A percentile compares a stretch with the other conserved stretches of the same genome.
Evolutionary conservation across 2,888 invertebrate genomes (phyloP).

Genomic region (Phymatocera aterrima): DNA sequence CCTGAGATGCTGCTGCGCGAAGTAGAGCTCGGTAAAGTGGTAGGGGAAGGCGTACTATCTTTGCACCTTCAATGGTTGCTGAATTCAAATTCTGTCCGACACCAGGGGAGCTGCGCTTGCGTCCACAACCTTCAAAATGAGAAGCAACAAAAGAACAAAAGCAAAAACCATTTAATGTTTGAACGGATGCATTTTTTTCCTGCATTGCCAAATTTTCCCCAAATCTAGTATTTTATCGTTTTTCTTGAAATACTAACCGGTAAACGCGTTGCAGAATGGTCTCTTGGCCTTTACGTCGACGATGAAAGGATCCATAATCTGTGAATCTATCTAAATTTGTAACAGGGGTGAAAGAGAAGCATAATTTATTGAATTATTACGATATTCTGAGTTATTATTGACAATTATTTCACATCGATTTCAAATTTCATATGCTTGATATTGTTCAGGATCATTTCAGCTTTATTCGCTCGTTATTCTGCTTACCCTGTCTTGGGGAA

Average conservation of each 20-base stretch:
- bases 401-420: background rate
- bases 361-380: background rate
- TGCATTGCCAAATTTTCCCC: too few species aligned
- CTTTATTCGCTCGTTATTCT: background rate
- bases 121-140: slow-evolving; percentile 63
- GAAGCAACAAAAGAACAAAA: background rate
- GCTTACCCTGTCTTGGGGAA: slow-evolving; percentile 54
- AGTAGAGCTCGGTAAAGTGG: slow-evolving; percentile 62
- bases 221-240: background rate
- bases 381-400: background rate
- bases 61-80: slow-evolving; percentile 37
- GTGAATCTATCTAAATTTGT: slow-evolving; percentile 56
- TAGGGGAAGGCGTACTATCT: slow-evolving; percentile 57
- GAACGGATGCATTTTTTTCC: too few species aligned
- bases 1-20: slow-evolving; percentile 55
- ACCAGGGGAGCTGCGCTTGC: slow-evolving; percentile 59
- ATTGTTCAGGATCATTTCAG: too few species aligned
- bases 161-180: background rate
- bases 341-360: background rate
- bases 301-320: slow-evolving; percentile 53
- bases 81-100: slow-evolving; percentile 46
- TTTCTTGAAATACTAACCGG: slow-evolving; percentile 78
- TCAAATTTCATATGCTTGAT: background rate
- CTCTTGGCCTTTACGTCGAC: slow-evolving; percentile 76
- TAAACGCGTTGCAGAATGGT: slow-evolving; percentile 93